phyloP scores from a whole-genome alignment of 2,113 vertebrate species.

The Catharus fuscescens region DNA sequence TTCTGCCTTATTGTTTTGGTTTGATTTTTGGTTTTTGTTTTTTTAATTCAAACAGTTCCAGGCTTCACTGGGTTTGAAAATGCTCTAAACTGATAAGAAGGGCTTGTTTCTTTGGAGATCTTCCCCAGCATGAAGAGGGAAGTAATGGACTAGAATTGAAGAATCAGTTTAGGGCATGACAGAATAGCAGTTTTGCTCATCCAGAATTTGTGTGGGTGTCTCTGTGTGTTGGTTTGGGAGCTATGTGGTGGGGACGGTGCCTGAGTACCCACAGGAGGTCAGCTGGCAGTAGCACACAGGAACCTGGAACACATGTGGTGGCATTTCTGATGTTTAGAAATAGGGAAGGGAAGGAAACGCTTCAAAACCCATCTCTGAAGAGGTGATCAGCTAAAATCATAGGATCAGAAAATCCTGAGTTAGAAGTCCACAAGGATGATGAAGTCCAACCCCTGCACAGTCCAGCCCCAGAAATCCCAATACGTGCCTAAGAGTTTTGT shows the following conservation, averaged over 20 bases:
- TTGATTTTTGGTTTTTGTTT: too few relatives aligned
- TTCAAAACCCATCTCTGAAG: background rate
- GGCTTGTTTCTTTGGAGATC: background rate
- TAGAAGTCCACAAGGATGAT: background rate
- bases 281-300: background rate
- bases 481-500: background rate
- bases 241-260: background rate
- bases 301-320: fast-evolving
- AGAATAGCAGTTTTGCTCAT: background rate
- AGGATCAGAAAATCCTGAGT: background rate
- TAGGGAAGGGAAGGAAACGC: background rate
- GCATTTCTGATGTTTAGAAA: background rate
- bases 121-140: background rate
- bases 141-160: background rate
- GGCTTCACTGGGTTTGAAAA: background rate
- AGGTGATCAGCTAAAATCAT: background rate
- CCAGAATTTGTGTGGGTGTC: fast-evolving
- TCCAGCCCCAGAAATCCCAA: background rate
- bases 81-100: background rate
- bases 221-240: background rate
- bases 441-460: background rate
- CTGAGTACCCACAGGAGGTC: fast-evolving
- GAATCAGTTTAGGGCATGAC: background rate
- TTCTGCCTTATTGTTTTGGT: background rate
- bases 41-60: background rate